Evolutionary conservation across 2,888 invertebrate species (phyloP), one percentile per base, ranked within the genome.

Genomic region (Drosophila lutescens): DNA sequence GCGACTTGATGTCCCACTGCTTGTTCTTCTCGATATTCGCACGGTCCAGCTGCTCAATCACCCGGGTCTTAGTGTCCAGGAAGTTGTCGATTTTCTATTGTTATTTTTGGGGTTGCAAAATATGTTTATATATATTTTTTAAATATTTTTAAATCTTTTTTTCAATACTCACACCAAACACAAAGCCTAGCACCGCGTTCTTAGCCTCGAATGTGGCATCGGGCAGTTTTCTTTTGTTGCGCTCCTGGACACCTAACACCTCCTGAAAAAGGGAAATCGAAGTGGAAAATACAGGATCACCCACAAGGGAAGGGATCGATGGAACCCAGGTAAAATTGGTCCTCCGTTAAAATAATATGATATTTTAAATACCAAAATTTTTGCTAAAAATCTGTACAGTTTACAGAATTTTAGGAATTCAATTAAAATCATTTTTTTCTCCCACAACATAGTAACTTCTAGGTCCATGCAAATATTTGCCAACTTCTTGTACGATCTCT

Each of bases 131-230:
- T 4, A 34, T 13, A 23, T 17, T 15, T 3, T 7, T 15, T 9
- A 10, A 15, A 9, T 2, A 9, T 32, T 46, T 46, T 15, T 8
- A 7, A 7, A 78, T 93, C 93, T 30, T 15, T n/a, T 7, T n/a
- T 7, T 12, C 4, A 30, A 32, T 80, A 94, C 93, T 96, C 94
- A 96, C 96, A 93, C 96, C 95, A 91, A 97, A 97, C 40, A 96
- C 95, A 92, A 96, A 95, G 91, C 96, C 96, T 89, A 97, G 93
- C 77, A 96, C 93, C 55, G 96, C 96, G 92, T 96, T 96, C 92
- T 96, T 95, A 87, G 95, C 94, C 87, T 95, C 96, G 88, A 95
- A 95, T 75, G 93, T 93, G 78, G 93, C 92, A 57, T 94, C 93
- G 88, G 95, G 96, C 84, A 96, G 93, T 93, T 95, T 96, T 93